phyloP scores from a whole-genome alignment of 1,140 invertebrate genomes.

The Zaprionus davidi region DNA sequence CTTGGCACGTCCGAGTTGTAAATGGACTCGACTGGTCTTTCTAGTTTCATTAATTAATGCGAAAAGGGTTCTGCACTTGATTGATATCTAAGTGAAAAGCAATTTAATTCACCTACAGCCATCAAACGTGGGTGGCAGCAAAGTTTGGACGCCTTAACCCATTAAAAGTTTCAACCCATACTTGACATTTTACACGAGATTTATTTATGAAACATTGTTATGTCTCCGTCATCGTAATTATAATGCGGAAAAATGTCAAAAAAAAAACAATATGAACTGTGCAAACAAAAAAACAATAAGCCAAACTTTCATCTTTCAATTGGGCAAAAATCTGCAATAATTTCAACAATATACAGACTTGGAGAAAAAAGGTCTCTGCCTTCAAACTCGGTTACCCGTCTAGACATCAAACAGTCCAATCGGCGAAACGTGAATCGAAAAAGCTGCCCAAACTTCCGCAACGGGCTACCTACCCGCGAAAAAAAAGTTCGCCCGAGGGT shows the following conservation, averaged over 20 bases:
- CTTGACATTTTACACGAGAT: slow-evolving; percentile 4
- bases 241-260: slow-evolving; percentile 42
- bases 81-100: slow-evolving; percentile 69
- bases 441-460: slow-evolving; percentile 37
- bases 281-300: slow-evolving; percentile 19
- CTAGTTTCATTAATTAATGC: slow-evolving; percentile 63
- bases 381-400: slow-evolving; percentile 14
- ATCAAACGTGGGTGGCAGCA: slow-evolving; percentile 10
- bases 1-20: slow-evolving; percentile 54
- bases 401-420: slow-evolving; percentile 59
- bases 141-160: background rate
- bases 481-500: background rate
- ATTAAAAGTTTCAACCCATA: slow-evolving; percentile 16
- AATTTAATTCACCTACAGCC: slow-evolving; percentile 44
- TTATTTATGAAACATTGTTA: slow-evolving; percentile 3
- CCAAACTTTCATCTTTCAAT: slow-evolving; percentile 50
- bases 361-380: slow-evolving; percentile 1
- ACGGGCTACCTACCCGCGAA: background rate
- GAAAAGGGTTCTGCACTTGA: slow-evolving; percentile 44
- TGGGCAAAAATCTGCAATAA: slow-evolving; percentile 23
- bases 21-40: slow-evolving; percentile 18
- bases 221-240: slow-evolving; percentile 8
- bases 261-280: slow-evolving; percentile 34
- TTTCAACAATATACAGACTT: slow-evolving; percentile 8
- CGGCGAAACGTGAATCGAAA: slow-evolving; percentile 47